Evolutionary conservation across 37 sponge, comb jelly and placozoan species (phyloP).

Genomic region (Cliona cf. orientalis): DNA sequence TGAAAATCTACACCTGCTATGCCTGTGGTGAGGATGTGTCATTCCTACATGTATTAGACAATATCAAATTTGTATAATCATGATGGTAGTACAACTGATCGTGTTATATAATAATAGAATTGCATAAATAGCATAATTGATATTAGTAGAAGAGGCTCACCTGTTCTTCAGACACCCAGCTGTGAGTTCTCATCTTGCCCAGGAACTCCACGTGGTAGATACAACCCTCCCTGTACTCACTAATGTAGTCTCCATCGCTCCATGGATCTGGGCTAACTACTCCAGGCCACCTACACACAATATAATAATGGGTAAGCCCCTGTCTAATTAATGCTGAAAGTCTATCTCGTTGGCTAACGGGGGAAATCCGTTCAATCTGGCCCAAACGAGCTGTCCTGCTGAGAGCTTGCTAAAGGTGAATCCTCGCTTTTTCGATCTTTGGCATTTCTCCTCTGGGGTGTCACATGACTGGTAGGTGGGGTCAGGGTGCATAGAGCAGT

Average conservation of each 20-base stretch:
- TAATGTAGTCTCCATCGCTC: conserved; percentile 15
- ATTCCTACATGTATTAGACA: too few relatives aligned
- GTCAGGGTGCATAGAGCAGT: conserved; percentile 41
- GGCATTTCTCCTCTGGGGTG: conserved; percentile 62
- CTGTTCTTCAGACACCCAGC: conserved; percentile 71
- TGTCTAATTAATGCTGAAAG: background rate
- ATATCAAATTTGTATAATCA: too few relatives aligned
- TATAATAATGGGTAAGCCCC: background rate
- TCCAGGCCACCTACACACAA: conserved; percentile 78
- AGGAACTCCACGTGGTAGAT: conserved; percentile 83
- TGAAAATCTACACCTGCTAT: too few relatives aligned
- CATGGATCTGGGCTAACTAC: conserved; percentile 68
- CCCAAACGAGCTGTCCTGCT: conserved; percentile 78
- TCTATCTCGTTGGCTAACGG: conserved; percentile 44
- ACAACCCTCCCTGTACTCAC: conserved; percentile 49
- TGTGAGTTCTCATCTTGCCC: conserved; percentile 57
- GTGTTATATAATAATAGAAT: background rate
- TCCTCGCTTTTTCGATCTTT: background rate
- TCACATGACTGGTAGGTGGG: conserved; percentile 55
- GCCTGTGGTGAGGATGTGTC: too few relatives aligned
- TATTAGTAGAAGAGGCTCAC: conserved; percentile 9
- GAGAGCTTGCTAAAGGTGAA: conserved; percentile 40
- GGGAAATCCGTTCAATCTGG: conserved; percentile 53
- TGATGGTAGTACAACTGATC: too few relatives aligned
- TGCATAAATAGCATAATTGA: background rate